Percentiles rank a stretch among this genome's conserved stretches.
Conservation (phyloP, 2,888 invertebrate genomes). For the Chironomus tentans region DNA sequence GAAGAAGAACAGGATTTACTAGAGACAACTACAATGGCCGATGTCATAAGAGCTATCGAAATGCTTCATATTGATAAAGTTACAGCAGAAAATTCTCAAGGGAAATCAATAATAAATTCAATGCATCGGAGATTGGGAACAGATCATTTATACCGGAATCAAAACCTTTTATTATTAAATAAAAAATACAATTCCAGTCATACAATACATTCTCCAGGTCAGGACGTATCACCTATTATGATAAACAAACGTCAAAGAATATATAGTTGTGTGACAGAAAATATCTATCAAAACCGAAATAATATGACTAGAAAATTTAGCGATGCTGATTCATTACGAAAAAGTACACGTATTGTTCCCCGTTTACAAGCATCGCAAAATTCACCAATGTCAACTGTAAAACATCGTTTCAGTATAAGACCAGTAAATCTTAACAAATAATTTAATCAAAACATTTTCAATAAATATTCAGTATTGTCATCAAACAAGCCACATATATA, state of each 20-base stretch:
- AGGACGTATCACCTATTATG: neutral
- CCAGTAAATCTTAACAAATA: slow-evolving; percentile 35
- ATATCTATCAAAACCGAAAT: neutral
- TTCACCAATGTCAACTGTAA: neutral
- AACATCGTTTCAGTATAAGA: slow-evolving; percentile 29
- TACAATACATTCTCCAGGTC: slow-evolving; percentile 31
- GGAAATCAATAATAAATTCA: neutral
- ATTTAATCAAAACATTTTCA: too few species aligned
- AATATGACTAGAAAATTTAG: neutral
- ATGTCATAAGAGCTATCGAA: slow-evolving; percentile 67
- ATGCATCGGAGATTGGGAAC: slow-evolving; percentile 46
- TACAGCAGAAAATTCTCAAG: neutral
- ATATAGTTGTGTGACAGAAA: slow-evolving; percentile 32
- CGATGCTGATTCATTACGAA: neutral
- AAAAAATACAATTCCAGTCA: slow-evolving; percentile 31
- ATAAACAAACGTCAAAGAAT: slow-evolving; percentile 31
- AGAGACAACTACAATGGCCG: slow-evolving; percentile 75
- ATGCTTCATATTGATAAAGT: slow-evolving; percentile 50
- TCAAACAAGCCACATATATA: too few species aligned
- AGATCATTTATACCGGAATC: slow-evolving; percentile 44
- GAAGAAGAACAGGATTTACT: slow-evolving; percentile 45
- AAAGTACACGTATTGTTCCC: slow-evolving; percentile 28
- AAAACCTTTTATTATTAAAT: slow-evolving; percentile 32
- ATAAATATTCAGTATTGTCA: too few species aligned
- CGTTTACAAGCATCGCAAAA: slow-evolving; percentile 32